These are phyloP conservation scores for Calyptomena viridis DNA, from an alignment of 2,113 vertebrate species.

Conservation along the genomic window DNA sequence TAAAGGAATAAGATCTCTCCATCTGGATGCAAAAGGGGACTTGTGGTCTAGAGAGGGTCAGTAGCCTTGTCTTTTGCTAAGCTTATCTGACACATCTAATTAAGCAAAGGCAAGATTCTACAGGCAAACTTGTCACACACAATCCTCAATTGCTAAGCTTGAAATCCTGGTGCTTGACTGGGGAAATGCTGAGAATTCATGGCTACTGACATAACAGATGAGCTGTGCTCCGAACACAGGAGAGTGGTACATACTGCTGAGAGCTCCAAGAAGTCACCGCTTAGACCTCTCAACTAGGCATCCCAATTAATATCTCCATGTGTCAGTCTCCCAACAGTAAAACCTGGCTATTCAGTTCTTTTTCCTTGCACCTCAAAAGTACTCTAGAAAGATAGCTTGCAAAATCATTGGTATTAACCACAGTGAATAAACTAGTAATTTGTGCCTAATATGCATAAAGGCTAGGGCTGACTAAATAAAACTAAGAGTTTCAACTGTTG, in stretches of 20 bases:
- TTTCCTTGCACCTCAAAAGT: not conserved
- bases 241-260: not conserved
- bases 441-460: not conserved
- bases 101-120: not conserved
- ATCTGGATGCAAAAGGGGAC: not conserved
- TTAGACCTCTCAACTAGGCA: not conserved
- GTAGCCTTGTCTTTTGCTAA: not conserved
- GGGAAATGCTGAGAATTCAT: not conserved
- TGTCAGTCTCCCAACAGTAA: not conserved
- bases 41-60: not conserved
- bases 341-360: not conserved
- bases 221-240: not conserved
- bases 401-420: not conserved
- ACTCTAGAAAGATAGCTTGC: not conserved
- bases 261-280: not conserved
- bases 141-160: not conserved
- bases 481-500: not conserved
- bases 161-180: not conserved
- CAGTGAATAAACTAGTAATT: not conserved
- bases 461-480: not conserved
- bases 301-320: not conserved
- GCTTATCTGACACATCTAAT: not conserved
- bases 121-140: not conserved
- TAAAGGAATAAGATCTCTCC: not conserved
- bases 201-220: not conserved